Percentiles rank a stretch among this genome's conserved stretches.
These are phyloP conservation scores for Lobophora halterata DNA, from an alignment of 2,888 invertebrate species.

Conservation along the genomic window DNA sequence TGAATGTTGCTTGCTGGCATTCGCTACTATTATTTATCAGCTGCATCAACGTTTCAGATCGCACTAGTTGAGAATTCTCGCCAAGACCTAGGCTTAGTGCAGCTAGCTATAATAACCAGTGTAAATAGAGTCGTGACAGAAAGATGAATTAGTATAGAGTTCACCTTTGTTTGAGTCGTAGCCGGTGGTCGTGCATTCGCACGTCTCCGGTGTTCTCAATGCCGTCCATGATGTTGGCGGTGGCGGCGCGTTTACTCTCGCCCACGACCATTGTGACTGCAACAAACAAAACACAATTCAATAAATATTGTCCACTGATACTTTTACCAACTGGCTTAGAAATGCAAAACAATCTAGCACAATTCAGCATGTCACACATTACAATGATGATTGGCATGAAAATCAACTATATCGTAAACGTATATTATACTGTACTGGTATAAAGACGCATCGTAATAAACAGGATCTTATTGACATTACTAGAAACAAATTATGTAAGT, in stretches of 20 bases:
- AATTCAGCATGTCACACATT: background rate
- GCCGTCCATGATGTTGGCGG: constrained; percentile 94
- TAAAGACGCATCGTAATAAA: too few species aligned
- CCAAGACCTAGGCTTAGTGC: too few species aligned
- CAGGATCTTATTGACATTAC: too few species aligned
- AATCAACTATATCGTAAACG: background rate
- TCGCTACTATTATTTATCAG: too few species aligned
- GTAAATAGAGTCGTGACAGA: background rate
- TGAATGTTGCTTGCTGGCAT: too few species aligned
- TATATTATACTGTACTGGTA: too few species aligned
- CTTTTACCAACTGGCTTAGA: background rate
- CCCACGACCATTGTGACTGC: constrained; percentile 90
- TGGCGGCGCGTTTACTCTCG: constrained; percentile 83
- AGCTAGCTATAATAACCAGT: too few species aligned
- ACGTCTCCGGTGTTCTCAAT: constrained; percentile 94
- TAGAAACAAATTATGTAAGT: too few species aligned
- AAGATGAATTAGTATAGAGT: constrained; percentile 9
- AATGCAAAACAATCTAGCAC: constrained; percentile 7
- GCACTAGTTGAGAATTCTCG: background rate
- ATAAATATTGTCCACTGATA: constrained; percentile 27
- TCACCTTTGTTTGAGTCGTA: constrained; percentile 94
- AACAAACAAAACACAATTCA: constrained; percentile 51
- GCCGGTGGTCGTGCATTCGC: constrained; percentile 93
- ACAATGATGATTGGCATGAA: constrained; percentile 1
- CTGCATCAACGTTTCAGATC: too few species aligned